Percentiles rank a stretch among this genome's conserved stretches.
Conservation (phyloP, 1,140 invertebrate genomes). For the Drosophila nigrodunni region DNA sequence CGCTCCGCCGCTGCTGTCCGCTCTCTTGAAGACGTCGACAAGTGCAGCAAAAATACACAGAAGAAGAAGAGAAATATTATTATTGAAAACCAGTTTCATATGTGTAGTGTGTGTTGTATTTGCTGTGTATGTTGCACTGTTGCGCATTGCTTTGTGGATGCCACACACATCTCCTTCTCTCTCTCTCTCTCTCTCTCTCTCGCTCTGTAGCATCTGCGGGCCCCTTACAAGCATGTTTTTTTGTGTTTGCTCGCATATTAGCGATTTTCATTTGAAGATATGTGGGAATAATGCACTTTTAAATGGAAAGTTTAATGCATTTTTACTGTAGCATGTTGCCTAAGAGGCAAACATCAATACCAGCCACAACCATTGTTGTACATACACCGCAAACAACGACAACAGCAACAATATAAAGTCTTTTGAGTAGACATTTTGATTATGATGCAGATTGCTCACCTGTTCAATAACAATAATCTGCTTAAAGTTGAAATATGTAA, state of each 20-base stretch:
- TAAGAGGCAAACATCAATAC: conserved; percentile 25
- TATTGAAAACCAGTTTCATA: conserved; percentile 70
- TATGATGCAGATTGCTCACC: conserved; percentile 19
- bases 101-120: conserved; percentile 3
- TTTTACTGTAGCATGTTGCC: conserved; percentile 25
- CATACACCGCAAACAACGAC: background rate
- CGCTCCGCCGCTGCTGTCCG: background rate
- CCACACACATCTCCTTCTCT: background rate
- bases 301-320: conserved; percentile 41
- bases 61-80: conserved; percentile 23
- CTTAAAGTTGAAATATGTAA: conserved; percentile 16
- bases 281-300: conserved; percentile 38
- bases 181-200: too few relatives aligned
- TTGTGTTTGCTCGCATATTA: conserved; percentile 15
- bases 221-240: background rate
- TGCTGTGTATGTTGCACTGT: conserved; percentile 27
- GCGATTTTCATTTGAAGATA: conserved; percentile 35
- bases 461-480: conserved; percentile 18
- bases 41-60: conserved; percentile 23
- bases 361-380: conserved; percentile 4
- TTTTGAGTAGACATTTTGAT: conserved; percentile 8
- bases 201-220: conserved; percentile 19
- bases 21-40: conserved; percentile 22
- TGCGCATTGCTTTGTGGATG: conserved; percentile 16
- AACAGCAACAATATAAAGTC: background rate